Percentiles rank a stretch among this genome's conserved stretches.
phyloP scores from a whole-genome alignment of 2,888 invertebrate species.

The Baccha elongata region DNA sequence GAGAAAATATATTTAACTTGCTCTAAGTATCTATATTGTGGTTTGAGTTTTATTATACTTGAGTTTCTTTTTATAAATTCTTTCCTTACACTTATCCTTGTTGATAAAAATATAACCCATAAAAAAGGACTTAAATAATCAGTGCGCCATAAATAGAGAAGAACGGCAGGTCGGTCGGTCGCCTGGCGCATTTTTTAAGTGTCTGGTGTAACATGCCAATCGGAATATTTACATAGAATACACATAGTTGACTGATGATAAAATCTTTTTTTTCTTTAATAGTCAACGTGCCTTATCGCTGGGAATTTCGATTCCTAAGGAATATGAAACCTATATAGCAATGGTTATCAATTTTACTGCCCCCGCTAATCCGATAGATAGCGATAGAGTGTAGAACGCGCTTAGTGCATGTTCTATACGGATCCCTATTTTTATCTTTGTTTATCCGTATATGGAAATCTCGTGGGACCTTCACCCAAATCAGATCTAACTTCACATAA shows the following conservation, averaged over 20 bases:
- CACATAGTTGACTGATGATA: neutral
- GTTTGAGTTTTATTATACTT: slow-evolving; percentile 1
- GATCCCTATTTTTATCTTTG: slow-evolving; percentile 6
- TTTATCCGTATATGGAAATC: neutral
- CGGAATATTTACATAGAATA: slow-evolving; percentile 13
- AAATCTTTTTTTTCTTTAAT: too few relatives aligned
- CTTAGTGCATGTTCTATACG: slow-evolving; percentile 6
- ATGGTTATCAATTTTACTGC: slow-evolving; percentile 65
- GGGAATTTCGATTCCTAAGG: slow-evolving; percentile 20
- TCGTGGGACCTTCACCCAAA: slow-evolving; percentile 70
- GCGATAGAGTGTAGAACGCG: slow-evolving; percentile 30
- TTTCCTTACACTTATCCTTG: slow-evolving; percentile 1
- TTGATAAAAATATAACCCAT: neutral
- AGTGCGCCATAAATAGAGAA: neutral
- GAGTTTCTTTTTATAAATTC: neutral
- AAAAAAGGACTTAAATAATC: slow-evolving; percentile 7
- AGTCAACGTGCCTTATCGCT: slow-evolving; percentile 30
- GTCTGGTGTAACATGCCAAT: slow-evolving; percentile 12
- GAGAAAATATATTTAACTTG: slow-evolving; percentile 21
- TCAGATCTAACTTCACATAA: slow-evolving; percentile 45
- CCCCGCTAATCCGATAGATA: slow-evolving; percentile 72
- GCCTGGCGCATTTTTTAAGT: slow-evolving; percentile 4
- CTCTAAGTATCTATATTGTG: neutral
- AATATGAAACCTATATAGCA: neutral
- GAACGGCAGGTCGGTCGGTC: neutral